Evolutionary conservation across 2,888 invertebrate genomes (phyloP).

Genomic region (Temnothorax ravouxi): DNA sequence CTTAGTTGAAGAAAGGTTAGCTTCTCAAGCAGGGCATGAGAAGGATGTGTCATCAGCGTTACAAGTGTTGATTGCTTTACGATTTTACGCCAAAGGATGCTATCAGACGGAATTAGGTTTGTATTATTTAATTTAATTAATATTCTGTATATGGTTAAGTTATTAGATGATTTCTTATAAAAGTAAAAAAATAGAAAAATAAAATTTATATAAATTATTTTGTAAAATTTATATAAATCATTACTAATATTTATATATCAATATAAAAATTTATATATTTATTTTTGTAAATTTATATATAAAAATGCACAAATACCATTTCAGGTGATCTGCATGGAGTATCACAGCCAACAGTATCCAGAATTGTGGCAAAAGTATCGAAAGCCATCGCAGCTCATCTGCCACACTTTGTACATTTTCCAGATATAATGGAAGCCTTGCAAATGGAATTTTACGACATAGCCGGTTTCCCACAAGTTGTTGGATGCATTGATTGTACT

Average conservation of each 20-base stretch:
- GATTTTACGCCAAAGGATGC: conserved; percentile 1
- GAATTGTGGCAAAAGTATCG: no score
- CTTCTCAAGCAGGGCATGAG: background rate
- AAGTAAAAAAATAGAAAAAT: no score
- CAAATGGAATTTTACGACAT: background rate
- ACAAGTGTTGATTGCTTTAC: background rate
- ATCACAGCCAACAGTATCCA: background rate
- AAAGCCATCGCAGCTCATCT: no score
- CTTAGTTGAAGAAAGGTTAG: background rate
- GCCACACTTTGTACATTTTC: background rate
- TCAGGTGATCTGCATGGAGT: conserved; percentile 1
- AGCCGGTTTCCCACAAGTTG: background rate
- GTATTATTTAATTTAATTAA: background rate
- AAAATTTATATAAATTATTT: no score
- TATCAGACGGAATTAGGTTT: background rate
- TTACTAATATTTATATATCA: no score
- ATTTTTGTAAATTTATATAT: no score
- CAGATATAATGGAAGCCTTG: background rate
- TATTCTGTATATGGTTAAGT: background rate
- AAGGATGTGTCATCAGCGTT: background rate
- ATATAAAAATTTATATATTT: no score
- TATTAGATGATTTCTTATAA: no score
- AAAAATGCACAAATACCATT: background rate
- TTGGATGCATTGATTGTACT: conserved; percentile 11
- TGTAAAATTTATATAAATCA: no score